Percentiles rank a stretch among this genome's conserved stretches.
Conservation (phyloP, 2,888 invertebrate species). For the Sarcophaga caerulescens region DNA sequence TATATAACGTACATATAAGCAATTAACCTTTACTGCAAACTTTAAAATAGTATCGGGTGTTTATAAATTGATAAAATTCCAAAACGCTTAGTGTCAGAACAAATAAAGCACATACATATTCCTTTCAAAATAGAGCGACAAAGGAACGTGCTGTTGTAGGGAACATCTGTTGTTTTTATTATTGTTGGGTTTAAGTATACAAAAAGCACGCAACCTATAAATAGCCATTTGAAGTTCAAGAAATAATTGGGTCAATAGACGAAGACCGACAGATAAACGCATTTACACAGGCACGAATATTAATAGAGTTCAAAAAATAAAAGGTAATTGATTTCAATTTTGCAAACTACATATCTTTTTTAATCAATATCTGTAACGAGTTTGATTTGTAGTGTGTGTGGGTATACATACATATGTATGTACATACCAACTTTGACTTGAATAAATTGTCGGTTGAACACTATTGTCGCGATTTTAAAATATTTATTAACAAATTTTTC, state of each 20-base stretch:
- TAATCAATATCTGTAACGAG: neutral
- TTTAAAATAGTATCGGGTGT: too few relatives aligned
- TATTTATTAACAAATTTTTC: too few relatives aligned
- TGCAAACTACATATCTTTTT: neutral
- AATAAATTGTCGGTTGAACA: too few relatives aligned
- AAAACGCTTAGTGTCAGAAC: too few relatives aligned
- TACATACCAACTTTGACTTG: neutral
- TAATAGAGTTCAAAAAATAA: neutral
- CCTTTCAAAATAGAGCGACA: neutral
- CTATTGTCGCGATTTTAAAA: too few relatives aligned
- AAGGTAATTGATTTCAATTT: constrained; percentile 19
- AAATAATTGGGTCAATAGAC: constrained; percentile 12
- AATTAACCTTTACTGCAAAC: too few relatives aligned
- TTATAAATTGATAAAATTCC: too few relatives aligned
- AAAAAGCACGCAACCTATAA: constrained; percentile 37
- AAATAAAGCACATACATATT: neutral
- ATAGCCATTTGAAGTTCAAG: constrained; percentile 29
- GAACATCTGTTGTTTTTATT: neutral
- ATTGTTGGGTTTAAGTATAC: neutral
- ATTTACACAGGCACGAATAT: neutral
- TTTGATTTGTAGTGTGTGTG: neutral
- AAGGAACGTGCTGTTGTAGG: neutral
- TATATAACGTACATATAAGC: too few relatives aligned
- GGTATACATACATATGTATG: neutral
- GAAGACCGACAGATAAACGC: constrained; percentile 1